phyloP scores from a whole-genome alignment of 1,140 invertebrate genomes.

The Andrena cerasifolii region DNA sequence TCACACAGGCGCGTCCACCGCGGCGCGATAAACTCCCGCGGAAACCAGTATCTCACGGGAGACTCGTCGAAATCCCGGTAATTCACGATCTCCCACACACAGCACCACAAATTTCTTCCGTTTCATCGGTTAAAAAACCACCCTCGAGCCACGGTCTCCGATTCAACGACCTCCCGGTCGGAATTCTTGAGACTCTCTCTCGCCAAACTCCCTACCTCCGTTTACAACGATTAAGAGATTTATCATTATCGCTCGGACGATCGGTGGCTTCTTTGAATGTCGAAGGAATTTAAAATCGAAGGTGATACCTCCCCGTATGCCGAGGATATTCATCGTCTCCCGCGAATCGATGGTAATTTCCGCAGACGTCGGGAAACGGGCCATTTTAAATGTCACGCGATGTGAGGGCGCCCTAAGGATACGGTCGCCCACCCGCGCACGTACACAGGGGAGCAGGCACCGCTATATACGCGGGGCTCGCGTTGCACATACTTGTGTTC shows the following conservation, averaged over 20 bases:
- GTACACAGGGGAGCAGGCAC: constrained; percentile 49
- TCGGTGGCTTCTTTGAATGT: no score
- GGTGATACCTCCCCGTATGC: background rate
- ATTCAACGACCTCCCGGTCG: no score
- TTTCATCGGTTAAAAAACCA: no score
- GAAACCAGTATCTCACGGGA: background rate
- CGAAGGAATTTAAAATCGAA: no score
- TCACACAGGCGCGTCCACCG: constrained; percentile 60
- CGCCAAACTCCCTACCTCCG: no score
- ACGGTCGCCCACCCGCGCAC: constrained; percentile 72
- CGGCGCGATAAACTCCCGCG: background rate
- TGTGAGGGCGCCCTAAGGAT: constrained; percentile 65
- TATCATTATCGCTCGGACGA: no score
- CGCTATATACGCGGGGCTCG: constrained; percentile 66
- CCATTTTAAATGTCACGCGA: constrained; percentile 9
- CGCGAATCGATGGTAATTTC: background rate
- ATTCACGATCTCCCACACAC: background rate
- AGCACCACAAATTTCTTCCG: background rate
- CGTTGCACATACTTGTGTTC: constrained; percentile 71
- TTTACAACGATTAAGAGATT: no score
- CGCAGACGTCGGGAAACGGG: background rate
- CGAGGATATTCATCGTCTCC: background rate
- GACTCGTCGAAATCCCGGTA: background rate
- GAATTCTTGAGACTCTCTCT: no score
- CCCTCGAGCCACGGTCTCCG: no score